These are phyloP conservation scores for Sakesphorus luctuosus DNA, from an alignment of 2,113 vertebrate genomes.

Conservation along the genomic window DNA sequence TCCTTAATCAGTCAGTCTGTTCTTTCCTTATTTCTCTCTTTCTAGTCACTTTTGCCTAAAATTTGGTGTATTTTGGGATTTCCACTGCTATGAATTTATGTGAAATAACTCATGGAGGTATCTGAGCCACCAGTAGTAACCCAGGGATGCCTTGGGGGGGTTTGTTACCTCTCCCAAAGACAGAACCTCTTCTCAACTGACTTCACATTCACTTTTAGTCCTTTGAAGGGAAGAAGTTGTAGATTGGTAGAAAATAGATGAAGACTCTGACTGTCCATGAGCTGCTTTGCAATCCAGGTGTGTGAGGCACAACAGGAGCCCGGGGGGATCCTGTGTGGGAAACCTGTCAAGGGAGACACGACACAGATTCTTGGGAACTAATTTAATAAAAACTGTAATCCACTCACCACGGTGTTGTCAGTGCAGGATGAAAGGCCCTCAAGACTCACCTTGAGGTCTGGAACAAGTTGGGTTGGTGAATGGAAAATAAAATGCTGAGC, in stretches of 20 bases:
- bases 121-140: background rate
- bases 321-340: fast-evolving
- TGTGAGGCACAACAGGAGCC: background rate
- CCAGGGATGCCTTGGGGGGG: background rate
- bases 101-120: background rate
- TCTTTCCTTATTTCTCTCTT: background rate
- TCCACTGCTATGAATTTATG: background rate
- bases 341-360: fast-evolving
- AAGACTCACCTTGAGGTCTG: background rate
- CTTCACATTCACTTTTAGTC: background rate
- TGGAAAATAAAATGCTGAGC: background rate
- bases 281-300: fast-evolving
- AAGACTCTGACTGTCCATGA: background rate
- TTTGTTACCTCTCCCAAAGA: background rate
- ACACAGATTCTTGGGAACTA: background rate
- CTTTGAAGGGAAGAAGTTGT: background rate
- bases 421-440: background rate
- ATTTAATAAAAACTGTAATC: background rate
- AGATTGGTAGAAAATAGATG: background rate
- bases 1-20: background rate
- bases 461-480: background rate
- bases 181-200: background rate
- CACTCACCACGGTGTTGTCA: background rate
- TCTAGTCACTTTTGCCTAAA: background rate
- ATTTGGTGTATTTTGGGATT: background rate